Percentiles rank a stretch among this genome's conserved stretches.
phyloP scores from a whole-genome alignment of 2,797 vertebrate genomes.

The Sarcoramphus papa region DNA sequence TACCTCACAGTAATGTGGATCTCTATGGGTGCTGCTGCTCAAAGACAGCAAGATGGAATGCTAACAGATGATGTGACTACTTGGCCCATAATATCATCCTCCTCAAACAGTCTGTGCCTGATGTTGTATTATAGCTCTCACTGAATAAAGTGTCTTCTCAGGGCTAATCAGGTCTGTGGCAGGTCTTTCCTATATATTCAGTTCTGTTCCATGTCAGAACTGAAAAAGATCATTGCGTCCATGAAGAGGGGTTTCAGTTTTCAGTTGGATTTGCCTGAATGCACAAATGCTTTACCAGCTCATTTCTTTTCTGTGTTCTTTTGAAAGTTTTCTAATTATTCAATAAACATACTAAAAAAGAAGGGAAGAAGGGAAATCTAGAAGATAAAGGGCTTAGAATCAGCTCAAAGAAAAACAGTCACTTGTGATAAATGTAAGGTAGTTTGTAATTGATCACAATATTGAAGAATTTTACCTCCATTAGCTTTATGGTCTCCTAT shows the following conservation, averaged over 20 bases:
- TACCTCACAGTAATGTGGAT: neutral
- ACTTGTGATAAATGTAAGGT: slow-evolving; percentile 43
- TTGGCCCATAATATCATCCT: neutral
- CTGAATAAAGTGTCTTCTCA: neutral
- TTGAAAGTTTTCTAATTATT: slow-evolving; percentile 14
- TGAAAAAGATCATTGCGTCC: neutral
- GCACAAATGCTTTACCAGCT: neutral
- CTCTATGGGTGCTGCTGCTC: neutral
- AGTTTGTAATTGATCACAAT: slow-evolving; percentile 32
- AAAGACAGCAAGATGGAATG: neutral
- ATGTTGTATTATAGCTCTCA: neutral
- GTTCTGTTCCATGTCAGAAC: neutral
- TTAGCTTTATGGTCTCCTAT: slow-evolving; percentile 19
- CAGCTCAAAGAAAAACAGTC: slow-evolving; percentile 36
- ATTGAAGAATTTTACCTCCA: slow-evolving; percentile 35
- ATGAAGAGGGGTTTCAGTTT: neutral
- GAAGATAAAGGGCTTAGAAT: slow-evolving; percentile 37
- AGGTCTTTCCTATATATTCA: neutral
- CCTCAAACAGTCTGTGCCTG: neutral
- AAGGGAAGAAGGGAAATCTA: neutral
- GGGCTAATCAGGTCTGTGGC: neutral
- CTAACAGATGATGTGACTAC: rapidly evolving
- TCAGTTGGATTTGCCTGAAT: neutral
- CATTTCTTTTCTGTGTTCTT: neutral
- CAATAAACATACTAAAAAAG: neutral